Percentiles rank a stretch among this genome's conserved stretches.
Conservation (phyloP, 1,140 invertebrate genomes). For the Hylaeus anthracinus region DNA sequence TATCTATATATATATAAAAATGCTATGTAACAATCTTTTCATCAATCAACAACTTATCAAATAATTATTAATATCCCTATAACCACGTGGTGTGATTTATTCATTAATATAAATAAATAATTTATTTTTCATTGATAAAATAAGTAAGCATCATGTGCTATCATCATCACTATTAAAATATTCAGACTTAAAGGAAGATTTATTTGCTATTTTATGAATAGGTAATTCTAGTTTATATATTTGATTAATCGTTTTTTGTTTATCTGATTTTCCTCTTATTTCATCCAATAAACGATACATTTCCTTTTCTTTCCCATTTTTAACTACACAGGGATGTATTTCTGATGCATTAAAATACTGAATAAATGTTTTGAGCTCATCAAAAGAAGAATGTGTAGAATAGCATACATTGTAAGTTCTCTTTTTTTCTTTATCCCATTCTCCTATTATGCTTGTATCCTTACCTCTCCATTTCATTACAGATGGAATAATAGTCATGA, state of each 20-base stretch:
- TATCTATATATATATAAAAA: no score
- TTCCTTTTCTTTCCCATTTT: constrained; percentile 23
- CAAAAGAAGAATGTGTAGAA: constrained; percentile 84
- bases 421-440: constrained; percentile 58
- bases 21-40: constrained; percentile 10
- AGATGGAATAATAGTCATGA: constrained; percentile 80
- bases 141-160: constrained; percentile 25
- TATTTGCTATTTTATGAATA: constrained; percentile 34
- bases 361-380: constrained; percentile 82
- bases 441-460: constrained; percentile 67
- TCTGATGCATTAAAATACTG: constrained; percentile 81
- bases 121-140: no score
- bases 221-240: constrained; percentile 44
- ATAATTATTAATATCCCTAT: neutral
- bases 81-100: no score
- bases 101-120: no score
- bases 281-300: constrained; percentile 55
- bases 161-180: constrained; percentile 66
- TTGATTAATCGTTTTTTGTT: neutral
- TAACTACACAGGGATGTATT: constrained; percentile 81
- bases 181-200: constrained; percentile 53
- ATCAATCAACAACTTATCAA: constrained; percentile 7
- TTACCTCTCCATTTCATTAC: constrained; percentile 80
- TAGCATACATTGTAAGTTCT: constrained; percentile 82
- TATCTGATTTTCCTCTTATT: constrained; percentile 49